phyloP scores from a whole-genome alignment of 2,113 vertebrate species.

The Sprattus sprattus region DNA sequence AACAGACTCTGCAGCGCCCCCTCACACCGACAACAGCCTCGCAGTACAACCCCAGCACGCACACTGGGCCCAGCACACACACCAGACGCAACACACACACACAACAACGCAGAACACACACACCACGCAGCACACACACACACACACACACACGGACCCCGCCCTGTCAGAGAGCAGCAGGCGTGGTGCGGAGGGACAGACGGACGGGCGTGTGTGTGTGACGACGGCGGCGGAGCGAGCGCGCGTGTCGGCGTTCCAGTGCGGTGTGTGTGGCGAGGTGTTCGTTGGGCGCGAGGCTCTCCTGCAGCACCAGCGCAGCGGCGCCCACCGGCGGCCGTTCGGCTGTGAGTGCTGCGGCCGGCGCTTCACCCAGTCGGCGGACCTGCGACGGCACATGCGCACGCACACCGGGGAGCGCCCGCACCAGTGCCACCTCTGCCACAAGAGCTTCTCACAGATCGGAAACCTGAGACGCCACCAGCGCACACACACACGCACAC shows the following conservation, averaged over 20 bases:
- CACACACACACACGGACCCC: background rate
- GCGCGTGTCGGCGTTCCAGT: background rate
- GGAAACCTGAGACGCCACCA: slow-evolving; percentile 70
- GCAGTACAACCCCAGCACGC: slow-evolving; percentile 14
- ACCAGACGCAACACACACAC: background rate
- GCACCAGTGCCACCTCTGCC: slow-evolving; percentile 72
- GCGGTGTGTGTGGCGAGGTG: background rate
- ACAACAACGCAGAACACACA: background rate
- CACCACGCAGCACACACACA: background rate
- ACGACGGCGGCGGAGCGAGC: background rate
- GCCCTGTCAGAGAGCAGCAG: background rate
- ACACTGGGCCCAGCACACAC: background rate
- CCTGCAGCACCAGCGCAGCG: slow-evolving; percentile 61
- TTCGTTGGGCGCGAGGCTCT: slow-evolving; percentile 59
- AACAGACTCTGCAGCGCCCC: background rate
- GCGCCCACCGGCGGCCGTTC: slow-evolving; percentile 63
- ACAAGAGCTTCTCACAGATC: slow-evolving; percentile 71
- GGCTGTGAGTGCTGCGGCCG: slow-evolving; percentile 73
- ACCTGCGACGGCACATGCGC: slow-evolving; percentile 72
- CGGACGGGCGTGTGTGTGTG: background rate
- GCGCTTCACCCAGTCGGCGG: slow-evolving; percentile 70
- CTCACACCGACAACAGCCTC: slow-evolving; percentile 11
- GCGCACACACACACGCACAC: slow-evolving; percentile 69
- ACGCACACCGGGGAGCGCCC: slow-evolving; percentile 72
- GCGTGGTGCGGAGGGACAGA: background rate